Evolutionary conservation across 2,797 vertebrate species (phyloP), one percentile per base, ranked within the genome.

Genomic region (Borostomias antarcticus): DNA sequence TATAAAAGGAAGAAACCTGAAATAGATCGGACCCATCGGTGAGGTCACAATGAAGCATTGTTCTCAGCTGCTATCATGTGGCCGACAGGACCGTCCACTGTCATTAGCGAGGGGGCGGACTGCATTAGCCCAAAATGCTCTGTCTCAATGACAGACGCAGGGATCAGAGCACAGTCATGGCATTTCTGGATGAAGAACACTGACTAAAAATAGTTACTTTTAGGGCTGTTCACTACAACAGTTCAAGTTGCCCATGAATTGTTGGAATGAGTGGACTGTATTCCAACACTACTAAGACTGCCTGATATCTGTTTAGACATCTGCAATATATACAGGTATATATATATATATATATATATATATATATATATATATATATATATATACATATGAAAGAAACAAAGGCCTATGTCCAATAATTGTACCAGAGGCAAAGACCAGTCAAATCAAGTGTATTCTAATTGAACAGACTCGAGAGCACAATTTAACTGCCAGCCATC

Each of bases 1-100:
- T 91, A 91, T 93, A 93, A 92, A 94, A 92, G 93, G 93, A 91
- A 92, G 85, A 92, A 92, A 89, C 88, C 88, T 64, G 70, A 93
- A 92, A 94, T 94, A 94, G 92, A 91, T 73, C 58, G 40, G 54
- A n/a, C 72, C 67, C 74, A 82, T 82, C 83, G 80, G 86, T 88
- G 81, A 86, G 79, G 86, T 88, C 88, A 93, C 88, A 89, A 89
- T 91, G 86, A 88, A 84, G 85, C 88, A 92, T 93, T 93, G 91
- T 94, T 90, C 89, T 89, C 91, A 93, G 91, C 92, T 91, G 91
- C 87, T 89, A 81, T 86, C 80, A 82, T 85, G 78, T 72, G 60
- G 83, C 86, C 78, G 85, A 86, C 84, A 80, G 81, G 74, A 74
- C 77, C 86, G 75, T 87, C 85, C 80, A 64, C 84, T 87, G 87